Evolutionary conservation across 2,888 invertebrate species (phyloP).

Genomic region (Diplolepis rosae): DNA sequence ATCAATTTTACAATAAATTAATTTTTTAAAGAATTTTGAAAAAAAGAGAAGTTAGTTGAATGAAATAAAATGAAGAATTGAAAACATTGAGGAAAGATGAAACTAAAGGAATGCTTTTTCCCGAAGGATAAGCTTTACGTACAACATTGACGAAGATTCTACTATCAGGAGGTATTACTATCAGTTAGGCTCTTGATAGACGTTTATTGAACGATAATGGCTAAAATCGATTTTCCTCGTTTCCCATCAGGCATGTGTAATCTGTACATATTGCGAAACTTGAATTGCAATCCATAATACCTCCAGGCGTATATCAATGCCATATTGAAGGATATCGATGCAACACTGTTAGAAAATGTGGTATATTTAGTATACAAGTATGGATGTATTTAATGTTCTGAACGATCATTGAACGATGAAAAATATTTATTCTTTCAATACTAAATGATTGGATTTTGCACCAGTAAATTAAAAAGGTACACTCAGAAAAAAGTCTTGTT

Average conservation of each 20-base stretch:
- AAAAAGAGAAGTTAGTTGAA: too few species aligned
- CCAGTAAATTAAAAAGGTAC: too few species aligned
- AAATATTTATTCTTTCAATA: too few species aligned
- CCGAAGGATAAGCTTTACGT: neutral
- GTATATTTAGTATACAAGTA: too few species aligned
- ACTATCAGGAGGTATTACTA: neutral
- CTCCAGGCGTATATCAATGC: neutral
- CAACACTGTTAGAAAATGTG: too few species aligned
- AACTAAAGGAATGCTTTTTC: neutral
- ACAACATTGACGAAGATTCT: neutral
- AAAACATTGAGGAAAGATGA: neutral
- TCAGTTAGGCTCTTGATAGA: neutral
- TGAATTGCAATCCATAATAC: constrained; percentile 11
- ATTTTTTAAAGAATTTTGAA: too few species aligned
- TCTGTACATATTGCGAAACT: neutral
- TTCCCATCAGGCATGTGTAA: neutral
- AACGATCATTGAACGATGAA: too few species aligned
- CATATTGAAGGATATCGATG: neutral
- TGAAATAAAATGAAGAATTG: neutral
- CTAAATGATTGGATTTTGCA: too few species aligned
- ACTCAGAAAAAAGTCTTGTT: too few species aligned
- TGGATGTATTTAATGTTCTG: too few species aligned
- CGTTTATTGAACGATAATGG: constrained; percentile 5
- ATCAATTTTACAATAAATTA: too few species aligned
- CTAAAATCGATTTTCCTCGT: constrained; percentile 18